phyloP scores from a whole-genome alignment of 2,888 invertebrate genomes.

The Bunonema sp. region DNA sequence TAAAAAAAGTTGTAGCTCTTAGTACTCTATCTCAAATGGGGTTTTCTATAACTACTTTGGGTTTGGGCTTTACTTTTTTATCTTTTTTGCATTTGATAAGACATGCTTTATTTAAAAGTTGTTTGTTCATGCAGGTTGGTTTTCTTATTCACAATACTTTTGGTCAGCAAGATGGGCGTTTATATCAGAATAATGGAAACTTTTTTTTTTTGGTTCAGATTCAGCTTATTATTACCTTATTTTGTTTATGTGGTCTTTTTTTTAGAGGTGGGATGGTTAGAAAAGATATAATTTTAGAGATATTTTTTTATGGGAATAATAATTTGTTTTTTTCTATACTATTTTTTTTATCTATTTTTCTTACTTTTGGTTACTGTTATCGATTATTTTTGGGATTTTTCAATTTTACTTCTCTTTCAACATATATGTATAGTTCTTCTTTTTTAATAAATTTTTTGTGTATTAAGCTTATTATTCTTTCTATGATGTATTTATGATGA shows the following conservation, averaged over 20 bases:
- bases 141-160: constrained; percentile 27
- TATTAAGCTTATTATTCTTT: constrained; percentile 15
- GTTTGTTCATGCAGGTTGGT: constrained; percentile 25
- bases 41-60: constrained; percentile 19
- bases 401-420: constrained; percentile 17
- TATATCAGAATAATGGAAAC: constrained; percentile 19
- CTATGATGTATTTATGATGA: constrained; percentile 18
- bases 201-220: constrained; percentile 20
- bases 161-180: constrained; percentile 28
- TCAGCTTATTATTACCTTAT: constrained; percentile 19
- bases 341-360: constrained; percentile 22
- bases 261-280: constrained; percentile 23
- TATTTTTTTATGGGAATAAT: constrained; percentile 18
- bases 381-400: constrained; percentile 23
- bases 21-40: constrained; percentile 25
- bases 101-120: constrained; percentile 26
- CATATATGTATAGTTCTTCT: constrained; percentile 13
- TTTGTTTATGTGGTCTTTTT: constrained; percentile 25
- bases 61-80: constrained; percentile 40
- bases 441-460: constrained; percentile 25
- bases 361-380: constrained; percentile 26
- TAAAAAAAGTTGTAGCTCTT: constrained; percentile 23
- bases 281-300: constrained; percentile 26
- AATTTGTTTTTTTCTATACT: constrained; percentile 15
- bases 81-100: constrained; percentile 24